These are phyloP conservation scores for Athene cunicularia DNA, from an alignment of 2,113 vertebrate species.

Conservation along the genomic window DNA sequence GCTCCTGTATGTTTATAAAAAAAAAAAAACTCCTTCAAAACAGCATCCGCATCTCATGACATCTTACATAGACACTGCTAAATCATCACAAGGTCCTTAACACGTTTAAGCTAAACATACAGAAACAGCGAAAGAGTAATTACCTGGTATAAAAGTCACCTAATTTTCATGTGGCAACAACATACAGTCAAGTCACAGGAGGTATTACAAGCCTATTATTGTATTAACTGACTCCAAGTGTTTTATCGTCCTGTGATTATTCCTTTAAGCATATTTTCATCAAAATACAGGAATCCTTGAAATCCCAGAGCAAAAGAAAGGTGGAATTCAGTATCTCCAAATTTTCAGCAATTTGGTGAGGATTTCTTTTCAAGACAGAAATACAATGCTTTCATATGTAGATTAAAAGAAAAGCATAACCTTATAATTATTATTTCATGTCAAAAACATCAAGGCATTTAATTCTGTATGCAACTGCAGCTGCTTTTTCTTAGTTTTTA, in stretches of 20 bases:
- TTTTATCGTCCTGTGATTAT: constrained; percentile 22
- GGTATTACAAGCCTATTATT: background rate
- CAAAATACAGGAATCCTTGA: constrained; percentile 47
- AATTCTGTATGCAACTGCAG: background rate
- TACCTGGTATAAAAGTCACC: background rate
- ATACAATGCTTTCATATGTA: background rate
- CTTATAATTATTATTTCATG: background rate
- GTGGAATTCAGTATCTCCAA: background rate
- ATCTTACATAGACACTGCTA: background rate
- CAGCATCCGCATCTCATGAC: background rate
- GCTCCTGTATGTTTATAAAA: background rate
- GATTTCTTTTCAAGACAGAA: background rate
- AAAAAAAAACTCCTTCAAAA: background rate
- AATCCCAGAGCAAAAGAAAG: background rate
- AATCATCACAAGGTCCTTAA: background rate
- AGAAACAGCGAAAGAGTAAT: background rate
- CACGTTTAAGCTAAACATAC: background rate
- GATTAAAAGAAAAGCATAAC: background rate
- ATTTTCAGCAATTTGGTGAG: background rate
- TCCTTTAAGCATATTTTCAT: constrained; percentile 36
- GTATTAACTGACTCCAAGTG: constrained; percentile 36
- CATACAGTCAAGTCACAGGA: constrained; percentile 5
- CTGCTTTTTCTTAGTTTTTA: background rate
- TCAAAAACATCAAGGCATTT: background rate
- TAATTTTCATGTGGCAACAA: constrained; percentile 24